These are phyloP conservation scores for Drosophila obscura DNA, from an alignment of 1,140 invertebrate genomes.

Conservation along the genomic window DNA sequence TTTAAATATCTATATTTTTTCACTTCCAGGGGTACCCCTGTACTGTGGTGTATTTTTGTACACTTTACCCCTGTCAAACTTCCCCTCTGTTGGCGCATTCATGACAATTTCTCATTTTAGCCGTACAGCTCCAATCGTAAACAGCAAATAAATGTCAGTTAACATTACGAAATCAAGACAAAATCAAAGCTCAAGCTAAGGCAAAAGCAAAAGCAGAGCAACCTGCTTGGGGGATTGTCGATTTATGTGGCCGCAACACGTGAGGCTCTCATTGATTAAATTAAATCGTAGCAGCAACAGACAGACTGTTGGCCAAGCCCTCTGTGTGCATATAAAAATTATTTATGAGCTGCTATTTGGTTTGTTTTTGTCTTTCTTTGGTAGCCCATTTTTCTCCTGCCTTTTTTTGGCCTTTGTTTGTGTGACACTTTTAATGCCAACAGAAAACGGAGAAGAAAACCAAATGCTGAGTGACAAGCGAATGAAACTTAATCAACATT, in stretches of 20 bases:
- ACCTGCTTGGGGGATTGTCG: slow-evolving; percentile 29
- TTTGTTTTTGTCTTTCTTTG: slow-evolving; percentile 42
- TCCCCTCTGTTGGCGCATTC: slow-evolving; percentile 13
- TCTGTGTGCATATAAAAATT: slow-evolving; percentile 64
- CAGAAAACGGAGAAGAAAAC: slow-evolving; percentile 49
- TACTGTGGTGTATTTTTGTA: too few species aligned
- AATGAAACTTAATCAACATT: slow-evolving; percentile 70
- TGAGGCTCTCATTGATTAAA: slow-evolving; percentile 76
- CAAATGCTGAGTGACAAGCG: slow-evolving; percentile 66
- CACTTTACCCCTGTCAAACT: too few species aligned
- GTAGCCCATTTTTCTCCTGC: slow-evolving; percentile 6
- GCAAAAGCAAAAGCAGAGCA: slow-evolving; percentile 22
- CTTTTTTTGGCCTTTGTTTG: slow-evolving; percentile 32
- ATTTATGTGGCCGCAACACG: slow-evolving; percentile 80
- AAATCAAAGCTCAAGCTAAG: slow-evolving; percentile 18
- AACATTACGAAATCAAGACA: slow-evolving; percentile 69
- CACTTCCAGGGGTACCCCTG: too few species aligned
- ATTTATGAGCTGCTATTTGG: slow-evolving; percentile 65
- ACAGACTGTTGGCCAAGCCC: slow-evolving; percentile 42
- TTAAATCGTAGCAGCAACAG: slow-evolving; percentile 39
- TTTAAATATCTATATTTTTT: too few species aligned
- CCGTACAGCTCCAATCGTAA: slow-evolving; percentile 57
- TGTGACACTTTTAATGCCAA: slow-evolving; percentile 66
- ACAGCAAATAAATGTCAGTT: slow-evolving; percentile 69
- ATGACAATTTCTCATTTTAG: slow-evolving; percentile 67